Conservation (phyloP, 2,888 invertebrate species). For the Abscondita cerata region DNA sequence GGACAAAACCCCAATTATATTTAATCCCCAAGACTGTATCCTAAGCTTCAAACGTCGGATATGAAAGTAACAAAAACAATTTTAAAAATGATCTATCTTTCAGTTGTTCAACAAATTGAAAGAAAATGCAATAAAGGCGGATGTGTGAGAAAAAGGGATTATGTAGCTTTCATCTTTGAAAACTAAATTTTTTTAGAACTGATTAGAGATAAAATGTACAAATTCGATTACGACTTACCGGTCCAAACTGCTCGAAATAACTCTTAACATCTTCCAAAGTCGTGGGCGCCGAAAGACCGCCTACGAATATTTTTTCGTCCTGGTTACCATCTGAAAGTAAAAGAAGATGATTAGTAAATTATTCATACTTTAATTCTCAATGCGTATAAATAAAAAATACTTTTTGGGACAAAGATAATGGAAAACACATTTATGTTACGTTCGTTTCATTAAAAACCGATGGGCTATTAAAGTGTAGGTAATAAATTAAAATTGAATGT, state of each 20-base stretch:
- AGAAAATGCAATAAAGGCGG: conserved; percentile 36
- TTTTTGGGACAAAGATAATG: no score
- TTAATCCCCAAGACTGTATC: conserved; percentile 27
- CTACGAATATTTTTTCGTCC: conserved; percentile 99
- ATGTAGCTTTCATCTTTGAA: conserved; percentile 14
- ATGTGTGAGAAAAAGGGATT: conserved; percentile 34
- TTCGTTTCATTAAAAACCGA: no score
- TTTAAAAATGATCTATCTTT: conserved; percentile 34
- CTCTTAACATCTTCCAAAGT: conserved; percentile 99
- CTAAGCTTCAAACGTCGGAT: conserved; percentile 18
- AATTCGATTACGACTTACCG: conserved; percentile 74
- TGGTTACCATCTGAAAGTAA: conserved; percentile 93
- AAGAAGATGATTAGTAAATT: background rate
- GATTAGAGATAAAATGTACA: no score
- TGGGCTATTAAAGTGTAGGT: no score
- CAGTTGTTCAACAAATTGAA: conserved; percentile 35
- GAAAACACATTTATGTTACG: no score
- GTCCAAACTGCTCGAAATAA: conserved; percentile 99
- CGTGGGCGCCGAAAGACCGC: conserved; percentile 98
- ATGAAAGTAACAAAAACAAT: conserved; percentile 31
- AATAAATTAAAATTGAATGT: no score
- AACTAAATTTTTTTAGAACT: no score
- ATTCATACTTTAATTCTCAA: no score
- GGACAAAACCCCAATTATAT: conserved; percentile 25
- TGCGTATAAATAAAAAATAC: no score